phyloP scores from a whole-genome alignment of 64 coral and sea anemone species.

The Dendronephthya gigantea region DNA sequence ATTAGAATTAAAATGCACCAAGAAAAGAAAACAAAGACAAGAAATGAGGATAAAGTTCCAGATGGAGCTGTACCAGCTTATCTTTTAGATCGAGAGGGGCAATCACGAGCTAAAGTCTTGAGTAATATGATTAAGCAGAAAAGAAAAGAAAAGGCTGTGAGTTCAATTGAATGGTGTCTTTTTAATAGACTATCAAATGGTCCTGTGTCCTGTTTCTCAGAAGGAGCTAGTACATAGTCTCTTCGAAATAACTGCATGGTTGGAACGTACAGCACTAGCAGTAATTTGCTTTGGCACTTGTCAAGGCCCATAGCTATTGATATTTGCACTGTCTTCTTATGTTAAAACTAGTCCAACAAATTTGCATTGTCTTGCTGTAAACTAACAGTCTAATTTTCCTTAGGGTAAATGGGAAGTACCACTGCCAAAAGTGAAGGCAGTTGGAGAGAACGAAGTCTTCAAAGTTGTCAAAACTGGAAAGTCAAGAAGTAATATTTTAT shows the following conservation, averaged over 20 bases:
- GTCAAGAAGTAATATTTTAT: constrained; percentile 57
- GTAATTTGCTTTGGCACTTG: too few species aligned
- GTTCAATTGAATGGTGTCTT: background rate
- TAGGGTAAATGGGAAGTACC: constrained; percentile 98
- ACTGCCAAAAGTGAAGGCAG: constrained; percentile 85
- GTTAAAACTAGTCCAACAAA: too few species aligned
- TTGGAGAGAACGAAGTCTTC: constrained; percentile 96
- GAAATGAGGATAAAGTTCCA: constrained; percentile 75
- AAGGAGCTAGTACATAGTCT: too few species aligned
- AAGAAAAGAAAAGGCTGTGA: constrained; percentile 96
- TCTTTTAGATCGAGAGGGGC: constrained; percentile 82
- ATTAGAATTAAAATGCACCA: constrained; percentile 77
- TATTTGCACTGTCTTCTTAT: too few species aligned
- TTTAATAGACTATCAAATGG: background rate
- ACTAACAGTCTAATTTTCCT: background rate
- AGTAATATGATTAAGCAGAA: constrained; percentile 99
- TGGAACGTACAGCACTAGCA: too few species aligned
- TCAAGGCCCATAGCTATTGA: too few species aligned
- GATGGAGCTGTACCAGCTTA: constrained; percentile 93
- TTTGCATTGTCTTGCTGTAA: too few species aligned
- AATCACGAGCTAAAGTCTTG: constrained; percentile 82
- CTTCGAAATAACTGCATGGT: too few species aligned
- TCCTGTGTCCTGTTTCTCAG: background rate
- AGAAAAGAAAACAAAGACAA: constrained; percentile 76
- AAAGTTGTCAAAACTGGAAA: constrained; percentile 93